A percentile compares a stretch with the other conserved stretches of the same genome.
phyloP scores from a whole-genome alignment of 2,888 invertebrate species.

The Volucella zonaria region DNA sequence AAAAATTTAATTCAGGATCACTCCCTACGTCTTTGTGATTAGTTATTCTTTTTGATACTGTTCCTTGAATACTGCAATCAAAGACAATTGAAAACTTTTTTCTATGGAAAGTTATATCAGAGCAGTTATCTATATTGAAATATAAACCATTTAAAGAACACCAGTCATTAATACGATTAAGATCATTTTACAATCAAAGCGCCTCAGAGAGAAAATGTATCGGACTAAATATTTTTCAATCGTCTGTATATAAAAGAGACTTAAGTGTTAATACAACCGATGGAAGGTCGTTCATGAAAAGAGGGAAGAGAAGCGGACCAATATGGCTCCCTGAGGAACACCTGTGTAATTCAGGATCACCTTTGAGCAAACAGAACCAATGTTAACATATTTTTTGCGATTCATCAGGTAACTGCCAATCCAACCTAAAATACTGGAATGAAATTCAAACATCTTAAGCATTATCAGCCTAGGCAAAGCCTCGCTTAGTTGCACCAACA shows the following conservation, averaged over 20 bases:
- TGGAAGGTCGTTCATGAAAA: neutral
- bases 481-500: slow-evolving; percentile 1
- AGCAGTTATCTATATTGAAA: too few species aligned
- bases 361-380: neutral
- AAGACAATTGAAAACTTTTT: too few species aligned
- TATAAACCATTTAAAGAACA: too few species aligned
- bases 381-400: neutral
- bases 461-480: too few species aligned
- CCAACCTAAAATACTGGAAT: neutral
- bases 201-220: neutral
- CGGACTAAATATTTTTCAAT: neutral
- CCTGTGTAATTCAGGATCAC: neutral
- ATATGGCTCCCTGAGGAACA: neutral
- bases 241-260: neutral
- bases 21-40: too few species aligned
- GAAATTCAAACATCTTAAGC: too few species aligned
- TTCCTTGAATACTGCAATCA: too few species aligned
- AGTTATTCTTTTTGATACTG: too few species aligned
- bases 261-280: too few species aligned
- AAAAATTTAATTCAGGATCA: too few species aligned
- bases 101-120: too few species aligned
- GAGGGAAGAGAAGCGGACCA: neutral
- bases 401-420: neutral
- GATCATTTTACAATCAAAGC: neutral
- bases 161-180: too few species aligned